Evolutionary conservation across 2,888 invertebrate species (phyloP).

Genomic region (Hyposoter dolosus): DNA sequence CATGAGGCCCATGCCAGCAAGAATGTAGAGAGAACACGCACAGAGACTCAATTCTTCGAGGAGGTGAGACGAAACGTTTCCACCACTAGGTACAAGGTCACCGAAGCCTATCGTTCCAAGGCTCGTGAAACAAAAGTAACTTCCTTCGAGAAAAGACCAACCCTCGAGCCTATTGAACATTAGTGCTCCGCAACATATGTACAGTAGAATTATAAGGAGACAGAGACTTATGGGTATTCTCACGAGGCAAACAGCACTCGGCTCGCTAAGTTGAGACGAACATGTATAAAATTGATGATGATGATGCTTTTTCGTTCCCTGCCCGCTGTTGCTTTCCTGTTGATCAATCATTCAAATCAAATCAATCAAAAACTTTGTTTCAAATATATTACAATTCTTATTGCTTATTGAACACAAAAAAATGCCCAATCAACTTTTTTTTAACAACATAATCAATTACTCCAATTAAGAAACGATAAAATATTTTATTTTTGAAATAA

Average conservation of each 20-base stretch:
- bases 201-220: conserved; percentile 93
- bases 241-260: conserved; percentile 86
- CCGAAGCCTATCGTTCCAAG: conserved; percentile 94
- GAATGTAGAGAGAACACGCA: conserved; percentile 92
- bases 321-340: conserved; percentile 35
- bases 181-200: conserved; percentile 95
- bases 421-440: no score
- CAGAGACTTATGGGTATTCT: conserved; percentile 96
- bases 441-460: no score
- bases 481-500: no score
- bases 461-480: no score
- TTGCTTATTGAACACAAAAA: no score
- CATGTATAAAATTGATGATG: conserved; percentile 77
- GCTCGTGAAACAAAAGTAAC: conserved; percentile 92
- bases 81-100: conserved; percentile 89
- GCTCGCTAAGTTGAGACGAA: conserved; percentile 28
- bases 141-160: conserved; percentile 96
- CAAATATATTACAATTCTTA: no score
- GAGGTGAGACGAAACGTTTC: conserved; percentile 84
- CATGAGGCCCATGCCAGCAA: conserved; percentile 93
- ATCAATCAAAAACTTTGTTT: not conserved
- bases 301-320: conserved; percentile 51
- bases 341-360: not conserved
- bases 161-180: conserved; percentile 96
- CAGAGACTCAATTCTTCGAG: conserved; percentile 90